Evolutionary conservation across 2,113 vertebrate genomes (phyloP).

Genomic region (Hydrolagus affinis): DNA sequence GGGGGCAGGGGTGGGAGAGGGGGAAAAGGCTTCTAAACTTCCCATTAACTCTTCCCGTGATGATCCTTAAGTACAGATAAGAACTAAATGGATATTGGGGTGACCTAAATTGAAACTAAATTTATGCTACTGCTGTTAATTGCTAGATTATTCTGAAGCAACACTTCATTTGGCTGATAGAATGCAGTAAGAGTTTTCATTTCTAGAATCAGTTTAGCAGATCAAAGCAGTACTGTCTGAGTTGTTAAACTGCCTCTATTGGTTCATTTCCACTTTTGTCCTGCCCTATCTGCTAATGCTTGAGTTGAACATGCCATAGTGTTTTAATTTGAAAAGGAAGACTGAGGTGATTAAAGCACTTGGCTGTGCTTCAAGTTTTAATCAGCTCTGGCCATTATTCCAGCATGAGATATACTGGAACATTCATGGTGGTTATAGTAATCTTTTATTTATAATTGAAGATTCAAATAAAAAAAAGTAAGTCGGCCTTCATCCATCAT

Average conservation of each 20-base stretch:
- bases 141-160: background rate
- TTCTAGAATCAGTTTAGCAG: background rate
- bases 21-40: too few species aligned
- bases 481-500: background rate
- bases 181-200: background rate
- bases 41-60: too few species aligned
- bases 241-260: background rate
- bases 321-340: too few species aligned
- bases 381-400: too few species aligned
- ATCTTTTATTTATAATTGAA: background rate
- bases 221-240: background rate
- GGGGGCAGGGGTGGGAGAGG: too few species aligned
- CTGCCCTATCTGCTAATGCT: too few species aligned
- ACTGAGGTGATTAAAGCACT: too few species aligned
- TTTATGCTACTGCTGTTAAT: background rate
- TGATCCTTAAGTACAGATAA: background rate
- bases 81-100: background rate
- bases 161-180: background rate
- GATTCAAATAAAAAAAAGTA: background rate
- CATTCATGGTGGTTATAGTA: too few species aligned
- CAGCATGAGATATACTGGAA: too few species aligned
- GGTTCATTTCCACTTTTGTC: background rate
- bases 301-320: too few species aligned
- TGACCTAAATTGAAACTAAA: background rate
- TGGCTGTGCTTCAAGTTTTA: too few species aligned